Percentiles rank a stretch among this genome's conserved stretches.
Evolutionary conservation across 1,140 invertebrate genomes (phyloP).

Genomic region (Micrasema minimum): DNA sequence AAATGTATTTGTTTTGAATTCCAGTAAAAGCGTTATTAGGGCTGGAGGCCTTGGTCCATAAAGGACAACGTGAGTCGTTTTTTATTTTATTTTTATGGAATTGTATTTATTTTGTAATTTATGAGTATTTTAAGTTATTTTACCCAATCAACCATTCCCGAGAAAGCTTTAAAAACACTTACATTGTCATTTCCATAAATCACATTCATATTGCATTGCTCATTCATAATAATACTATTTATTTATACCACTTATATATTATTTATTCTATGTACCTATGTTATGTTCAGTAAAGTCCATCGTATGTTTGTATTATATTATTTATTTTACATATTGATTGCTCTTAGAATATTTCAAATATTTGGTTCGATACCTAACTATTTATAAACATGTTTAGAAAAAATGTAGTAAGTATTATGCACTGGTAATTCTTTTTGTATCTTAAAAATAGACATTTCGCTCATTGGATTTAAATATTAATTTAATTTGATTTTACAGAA

Average conservation of each 20-base stretch:
- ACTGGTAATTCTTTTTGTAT: no score
- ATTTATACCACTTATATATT: background rate
- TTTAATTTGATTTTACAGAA: no score
- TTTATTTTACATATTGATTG: no score
- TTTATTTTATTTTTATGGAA: slow-evolving; percentile 35
- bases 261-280: background rate
- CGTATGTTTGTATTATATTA: background rate
- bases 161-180: background rate
- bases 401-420: no score
- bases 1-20: slow-evolving; percentile 43
- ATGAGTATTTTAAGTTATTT: background rate
- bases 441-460: no score
- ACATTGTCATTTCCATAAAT: slow-evolving; percentile 12
- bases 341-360: no score
- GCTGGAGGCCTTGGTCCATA: slow-evolving; percentile 37
- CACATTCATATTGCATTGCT: slow-evolving; percentile 15
- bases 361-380: no score
- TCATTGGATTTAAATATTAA: no score
- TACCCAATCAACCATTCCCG: background rate
- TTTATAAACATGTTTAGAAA: no score
- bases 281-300: background rate
- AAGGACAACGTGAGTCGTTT: slow-evolving; percentile 36
- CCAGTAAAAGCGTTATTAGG: slow-evolving; percentile 35
- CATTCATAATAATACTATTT: no score
- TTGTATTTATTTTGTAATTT: slow-evolving; percentile 19